Conservation (phyloP, 2,113 vertebrate species). For the Osmerus mordax region DNA sequence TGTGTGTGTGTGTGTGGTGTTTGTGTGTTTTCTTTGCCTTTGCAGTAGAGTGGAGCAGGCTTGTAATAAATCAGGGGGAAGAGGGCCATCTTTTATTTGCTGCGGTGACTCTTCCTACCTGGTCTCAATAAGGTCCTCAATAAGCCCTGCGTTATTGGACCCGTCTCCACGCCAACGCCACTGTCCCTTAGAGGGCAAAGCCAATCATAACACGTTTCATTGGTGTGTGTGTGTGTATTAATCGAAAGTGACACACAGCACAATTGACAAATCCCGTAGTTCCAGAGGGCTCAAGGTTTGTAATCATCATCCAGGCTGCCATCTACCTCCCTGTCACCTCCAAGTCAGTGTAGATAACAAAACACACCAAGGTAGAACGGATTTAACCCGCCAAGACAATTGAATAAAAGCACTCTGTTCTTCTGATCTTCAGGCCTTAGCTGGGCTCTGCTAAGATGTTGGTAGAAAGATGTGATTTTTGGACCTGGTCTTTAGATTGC, state of each 20-base stretch:
- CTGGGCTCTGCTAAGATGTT: too few relatives aligned
- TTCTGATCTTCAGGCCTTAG: too few relatives aligned
- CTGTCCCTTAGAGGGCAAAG: conserved; percentile 53
- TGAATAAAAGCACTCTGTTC: too few relatives aligned
- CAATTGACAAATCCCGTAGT: not conserved
- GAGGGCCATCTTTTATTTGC: conserved; percentile 62
- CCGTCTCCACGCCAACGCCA: conserved; percentile 45
- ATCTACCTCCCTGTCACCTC: too few relatives aligned
- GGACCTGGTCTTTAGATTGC: too few relatives aligned
- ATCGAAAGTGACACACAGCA: not conserved
- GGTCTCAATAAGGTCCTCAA: conserved; percentile 59
- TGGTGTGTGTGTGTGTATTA: conserved; percentile 8
- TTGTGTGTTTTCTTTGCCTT: not conserved
- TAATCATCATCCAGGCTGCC: too few relatives aligned
- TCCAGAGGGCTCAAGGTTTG: too few relatives aligned
- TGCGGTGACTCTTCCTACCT: conserved; percentile 25
- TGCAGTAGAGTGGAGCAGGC: not conserved
- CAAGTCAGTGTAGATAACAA: too few relatives aligned
- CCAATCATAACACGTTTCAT: conserved; percentile 55
- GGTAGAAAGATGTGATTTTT: too few relatives aligned
- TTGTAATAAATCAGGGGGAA: not conserved
- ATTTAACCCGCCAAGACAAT: too few relatives aligned
- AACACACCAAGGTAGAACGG: too few relatives aligned
- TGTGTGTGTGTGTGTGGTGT: conserved; percentile 5
- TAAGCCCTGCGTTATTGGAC: conserved; percentile 71